Percentiles rank a stretch among this genome's conserved stretches.
phyloP scores from a whole-genome alignment of 2,797 vertebrate species.

The Meriones psammophilus region DNA sequence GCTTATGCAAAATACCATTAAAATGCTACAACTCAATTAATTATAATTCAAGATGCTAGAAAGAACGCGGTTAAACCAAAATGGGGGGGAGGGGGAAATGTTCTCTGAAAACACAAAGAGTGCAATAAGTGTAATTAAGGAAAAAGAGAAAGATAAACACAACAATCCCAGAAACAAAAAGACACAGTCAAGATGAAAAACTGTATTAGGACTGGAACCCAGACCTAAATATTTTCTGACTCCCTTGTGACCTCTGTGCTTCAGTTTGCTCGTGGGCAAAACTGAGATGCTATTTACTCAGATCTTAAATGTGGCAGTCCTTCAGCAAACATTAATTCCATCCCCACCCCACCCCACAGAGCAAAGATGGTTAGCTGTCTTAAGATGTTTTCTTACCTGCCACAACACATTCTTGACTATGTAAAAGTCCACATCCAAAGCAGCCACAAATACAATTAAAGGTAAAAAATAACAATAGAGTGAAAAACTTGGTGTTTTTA shows the following conservation, averaged over 20 bases:
- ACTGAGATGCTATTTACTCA: not conserved
- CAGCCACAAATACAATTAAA: constrained; percentile 82
- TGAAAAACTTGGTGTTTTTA: constrained; percentile 77
- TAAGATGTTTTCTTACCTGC: constrained; percentile 76
- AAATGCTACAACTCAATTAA: constrained; percentile 8
- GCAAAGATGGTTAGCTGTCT: not conserved
- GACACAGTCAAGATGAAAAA: not conserved
- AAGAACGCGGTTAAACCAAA: constrained; percentile 56
- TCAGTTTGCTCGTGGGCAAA: not conserved
- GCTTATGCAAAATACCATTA: constrained; percentile 35
- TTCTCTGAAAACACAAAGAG: constrained; percentile 33
- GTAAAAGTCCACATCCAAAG: constrained; percentile 82
- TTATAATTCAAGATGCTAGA: constrained; percentile 31
- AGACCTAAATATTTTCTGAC: not conserved
- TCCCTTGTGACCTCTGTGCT: not conserved
- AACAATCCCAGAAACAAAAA: not conserved
- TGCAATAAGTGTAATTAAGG: not conserved
- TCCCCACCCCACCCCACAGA: not conserved
- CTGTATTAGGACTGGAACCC: not conserved
- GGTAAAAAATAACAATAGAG: constrained; percentile 79
- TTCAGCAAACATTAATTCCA: not conserved
- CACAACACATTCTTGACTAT: constrained; percentile 81
- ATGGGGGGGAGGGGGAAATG: not conserved
- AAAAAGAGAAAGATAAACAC: not conserved
- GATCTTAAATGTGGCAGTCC: not conserved